These are phyloP conservation scores for Heptranchias perlo DNA, from an alignment of 2,113 vertebrate species.

Conservation along the genomic window DNA sequence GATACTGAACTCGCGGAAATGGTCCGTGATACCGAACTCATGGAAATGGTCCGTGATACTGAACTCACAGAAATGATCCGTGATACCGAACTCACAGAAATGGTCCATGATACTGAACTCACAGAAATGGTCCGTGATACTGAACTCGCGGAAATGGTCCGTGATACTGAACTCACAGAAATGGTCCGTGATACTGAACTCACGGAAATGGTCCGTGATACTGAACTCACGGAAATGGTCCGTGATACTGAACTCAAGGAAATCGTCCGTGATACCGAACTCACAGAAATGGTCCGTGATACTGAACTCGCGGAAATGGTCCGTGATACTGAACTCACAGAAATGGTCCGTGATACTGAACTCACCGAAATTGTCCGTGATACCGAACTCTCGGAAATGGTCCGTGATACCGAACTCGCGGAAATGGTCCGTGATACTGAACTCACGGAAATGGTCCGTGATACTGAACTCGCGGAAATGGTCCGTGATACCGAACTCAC, in stretches of 20 bases:
- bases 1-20: neutral
- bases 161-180: neutral
- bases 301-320: neutral
- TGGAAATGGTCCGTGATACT: neutral
- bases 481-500: neutral
- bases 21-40: neutral
- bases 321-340: neutral
- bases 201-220: neutral
- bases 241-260: neutral
- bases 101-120: neutral
- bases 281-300: neutral
- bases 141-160: neutral
- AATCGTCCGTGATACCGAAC: too few species aligned
- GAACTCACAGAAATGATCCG: too few species aligned
- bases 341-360: neutral
- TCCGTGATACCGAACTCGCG: neutral
- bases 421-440: neutral
- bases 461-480: neutral
- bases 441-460: neutral
- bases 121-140: neutral
- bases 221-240: neutral
- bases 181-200: neutral
- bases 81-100: too few species aligned
- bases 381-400: too few species aligned
- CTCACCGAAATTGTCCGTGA: too few species aligned